These are phyloP conservation scores for Lypha dubia DNA, from an alignment of 2,888 invertebrate genomes.

Conservation along the genomic window DNA sequence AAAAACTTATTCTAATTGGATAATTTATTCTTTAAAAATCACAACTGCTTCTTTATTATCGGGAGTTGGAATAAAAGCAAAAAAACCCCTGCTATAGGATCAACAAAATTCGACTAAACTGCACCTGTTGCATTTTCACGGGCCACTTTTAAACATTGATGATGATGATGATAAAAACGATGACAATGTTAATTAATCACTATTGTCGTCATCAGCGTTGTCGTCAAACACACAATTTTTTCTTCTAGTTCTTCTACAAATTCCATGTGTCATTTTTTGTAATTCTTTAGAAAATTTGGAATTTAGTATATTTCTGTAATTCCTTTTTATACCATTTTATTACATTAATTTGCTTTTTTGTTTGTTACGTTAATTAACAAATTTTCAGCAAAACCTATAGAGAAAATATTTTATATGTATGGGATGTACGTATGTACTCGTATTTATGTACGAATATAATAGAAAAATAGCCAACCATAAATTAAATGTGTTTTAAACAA, in stretches of 20 bases:
- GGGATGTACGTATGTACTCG: too few species aligned
- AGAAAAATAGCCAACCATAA: constrained; percentile 5
- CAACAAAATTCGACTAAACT: background rate
- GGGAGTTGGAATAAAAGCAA: background rate
- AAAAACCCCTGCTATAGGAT: background rate
- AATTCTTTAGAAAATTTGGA: constrained; percentile 24
- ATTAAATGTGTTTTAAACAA: constrained; percentile 26
- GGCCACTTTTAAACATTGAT: background rate
- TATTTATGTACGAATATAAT: too few species aligned
- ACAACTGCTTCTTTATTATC: too few species aligned
- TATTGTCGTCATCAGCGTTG: constrained; percentile 4
- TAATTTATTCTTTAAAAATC: too few species aligned
- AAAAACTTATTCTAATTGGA: too few species aligned
- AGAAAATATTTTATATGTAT: background rate
- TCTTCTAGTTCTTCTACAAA: constrained; percentile 17
- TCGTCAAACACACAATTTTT: constrained; percentile 27
- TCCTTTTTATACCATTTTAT: constrained; percentile 18
- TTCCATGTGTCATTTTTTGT: constrained; percentile 31
- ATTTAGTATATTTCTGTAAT: constrained; percentile 2
- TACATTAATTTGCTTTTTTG: background rate
- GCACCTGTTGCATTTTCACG: background rate
- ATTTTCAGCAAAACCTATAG: constrained; percentile 35
- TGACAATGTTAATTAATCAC: too few species aligned
- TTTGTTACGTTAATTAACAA: constrained; percentile 54
- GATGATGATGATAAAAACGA: constrained; percentile 1